Conservation (phyloP, 2,113 vertebrate species). For the Otolemur garnettii region DNA sequence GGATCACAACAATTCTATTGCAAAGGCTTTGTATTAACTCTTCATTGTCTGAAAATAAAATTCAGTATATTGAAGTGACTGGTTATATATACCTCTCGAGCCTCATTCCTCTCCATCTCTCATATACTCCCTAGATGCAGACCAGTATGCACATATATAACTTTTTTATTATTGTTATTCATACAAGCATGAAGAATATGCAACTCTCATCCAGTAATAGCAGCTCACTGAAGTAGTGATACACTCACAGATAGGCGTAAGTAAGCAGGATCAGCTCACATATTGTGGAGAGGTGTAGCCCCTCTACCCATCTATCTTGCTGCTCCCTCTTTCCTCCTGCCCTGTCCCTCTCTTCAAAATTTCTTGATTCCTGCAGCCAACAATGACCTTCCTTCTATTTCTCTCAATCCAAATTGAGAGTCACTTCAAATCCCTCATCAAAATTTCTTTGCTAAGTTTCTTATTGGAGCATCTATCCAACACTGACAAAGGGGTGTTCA, state of each 20-base stretch:
- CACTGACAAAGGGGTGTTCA: too few species aligned
- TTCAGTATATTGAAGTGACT: neutral
- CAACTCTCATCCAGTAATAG: neutral
- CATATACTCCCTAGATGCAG: neutral
- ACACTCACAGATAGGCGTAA: neutral
- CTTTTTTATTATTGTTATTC: neutral
- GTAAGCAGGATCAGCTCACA: neutral
- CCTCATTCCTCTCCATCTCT: neutral
- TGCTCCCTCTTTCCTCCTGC: neutral
- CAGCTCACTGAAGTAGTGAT: neutral
- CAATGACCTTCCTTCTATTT: neutral
- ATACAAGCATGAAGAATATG: neutral
- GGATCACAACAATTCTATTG: neutral
- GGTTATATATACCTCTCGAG: neutral
- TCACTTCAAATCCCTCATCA: neutral
- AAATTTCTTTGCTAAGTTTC: neutral
- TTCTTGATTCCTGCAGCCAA: neutral
- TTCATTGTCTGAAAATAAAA: slow-evolving; percentile 29
- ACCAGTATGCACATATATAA: neutral
- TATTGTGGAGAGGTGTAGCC: neutral
- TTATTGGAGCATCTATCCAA: too few species aligned
- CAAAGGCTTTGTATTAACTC: neutral
- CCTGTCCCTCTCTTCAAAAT: neutral
- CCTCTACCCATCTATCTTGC: neutral
- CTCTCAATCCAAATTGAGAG: neutral